Evolutionary conservation across 2,888 invertebrate species (phyloP).

Genomic region (Cephus nigrinus): DNA sequence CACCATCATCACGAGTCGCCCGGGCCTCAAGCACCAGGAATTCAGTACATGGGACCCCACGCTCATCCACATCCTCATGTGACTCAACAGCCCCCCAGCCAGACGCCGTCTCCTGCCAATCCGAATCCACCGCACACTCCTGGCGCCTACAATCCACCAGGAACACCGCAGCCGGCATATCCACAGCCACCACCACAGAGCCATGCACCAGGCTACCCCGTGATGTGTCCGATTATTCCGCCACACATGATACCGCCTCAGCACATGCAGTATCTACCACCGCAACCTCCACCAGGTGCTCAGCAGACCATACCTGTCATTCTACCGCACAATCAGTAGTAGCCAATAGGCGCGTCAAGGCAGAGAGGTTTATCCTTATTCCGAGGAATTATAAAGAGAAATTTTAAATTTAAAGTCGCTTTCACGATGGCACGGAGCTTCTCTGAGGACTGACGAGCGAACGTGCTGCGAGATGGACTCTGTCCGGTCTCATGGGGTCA

Average conservation of each 20-base stretch:
- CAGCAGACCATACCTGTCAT: slow-evolving; percentile 67
- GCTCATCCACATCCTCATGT: slow-evolving; percentile 63
- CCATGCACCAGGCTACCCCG: slow-evolving; percentile 69
- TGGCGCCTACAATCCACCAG: slow-evolving; percentile 69
- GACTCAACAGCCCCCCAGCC: slow-evolving; percentile 62
- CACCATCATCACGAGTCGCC: slow-evolving; percentile 70
- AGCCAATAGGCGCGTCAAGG: slow-evolving; percentile 43
- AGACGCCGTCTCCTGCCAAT: slow-evolving; percentile 62
- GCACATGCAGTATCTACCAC: slow-evolving; percentile 69
- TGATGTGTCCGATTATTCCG: slow-evolving; percentile 72
- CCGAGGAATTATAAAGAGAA: slow-evolving; percentile 41
- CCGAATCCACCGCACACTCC: slow-evolving; percentile 69
- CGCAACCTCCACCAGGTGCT: slow-evolving; percentile 66
- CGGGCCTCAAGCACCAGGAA: slow-evolving; percentile 67
- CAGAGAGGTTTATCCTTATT: slow-evolving; percentile 48
- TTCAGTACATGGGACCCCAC: slow-evolving; percentile 71
- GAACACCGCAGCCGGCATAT: slow-evolving; percentile 68
- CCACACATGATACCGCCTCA: slow-evolving; percentile 66
- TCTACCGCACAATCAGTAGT: slow-evolving; percentile 67
- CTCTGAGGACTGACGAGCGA: background rate
- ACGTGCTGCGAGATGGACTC: background rate
- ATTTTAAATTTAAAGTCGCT: slow-evolving; percentile 36
- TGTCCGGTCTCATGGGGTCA: background rate
- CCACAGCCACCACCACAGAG: slow-evolving; percentile 72
- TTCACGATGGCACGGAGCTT: slow-evolving; percentile 13